These are phyloP conservation scores for Linepithema humile DNA, from an alignment of 1,140 invertebrate species.

Conservation along the genomic window DNA sequence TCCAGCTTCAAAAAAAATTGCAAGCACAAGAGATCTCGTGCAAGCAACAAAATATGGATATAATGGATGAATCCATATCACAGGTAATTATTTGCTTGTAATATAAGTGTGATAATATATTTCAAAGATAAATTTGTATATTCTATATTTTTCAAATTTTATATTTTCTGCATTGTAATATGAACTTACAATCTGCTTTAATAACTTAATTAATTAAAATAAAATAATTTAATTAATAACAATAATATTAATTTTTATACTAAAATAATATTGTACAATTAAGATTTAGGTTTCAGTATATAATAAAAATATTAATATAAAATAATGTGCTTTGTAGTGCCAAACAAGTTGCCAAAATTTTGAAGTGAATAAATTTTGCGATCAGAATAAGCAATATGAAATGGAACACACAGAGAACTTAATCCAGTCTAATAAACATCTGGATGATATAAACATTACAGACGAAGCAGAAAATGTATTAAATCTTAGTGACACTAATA, in stretches of 20 bases:
- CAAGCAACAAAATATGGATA: slow-evolving; percentile 1
- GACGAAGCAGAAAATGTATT: slow-evolving; percentile 10
- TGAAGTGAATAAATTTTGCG: background rate
- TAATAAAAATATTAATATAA: background rate
- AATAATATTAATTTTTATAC: background rate
- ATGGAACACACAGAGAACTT: background rate
- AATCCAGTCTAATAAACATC: background rate
- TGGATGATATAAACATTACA: background rate
- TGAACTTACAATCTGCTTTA: too few relatives aligned
- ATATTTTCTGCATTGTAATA: background rate
- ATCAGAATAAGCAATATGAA: slow-evolving; percentile 45
- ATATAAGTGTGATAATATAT: background rate
- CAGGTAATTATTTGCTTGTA: slow-evolving; percentile 18
- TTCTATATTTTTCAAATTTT: background rate
- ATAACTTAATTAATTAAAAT: too few relatives aligned
- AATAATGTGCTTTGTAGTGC: slow-evolving; percentile 19
- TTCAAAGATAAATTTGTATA: background rate
- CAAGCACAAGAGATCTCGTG: slow-evolving; percentile 6
- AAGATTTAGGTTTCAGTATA: background rate
- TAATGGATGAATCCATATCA: slow-evolving; percentile 10
- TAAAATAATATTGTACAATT: background rate
- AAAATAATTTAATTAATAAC: too few relatives aligned
- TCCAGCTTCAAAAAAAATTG: slow-evolving; percentile 41
- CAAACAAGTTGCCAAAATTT: slow-evolving; percentile 35
- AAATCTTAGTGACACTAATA: slow-evolving; percentile 19